Evolutionary conservation across 2,888 invertebrate species (phyloP), one percentile per base, ranked within the genome.

Genomic region (Zaprionus lineosus): DNA sequence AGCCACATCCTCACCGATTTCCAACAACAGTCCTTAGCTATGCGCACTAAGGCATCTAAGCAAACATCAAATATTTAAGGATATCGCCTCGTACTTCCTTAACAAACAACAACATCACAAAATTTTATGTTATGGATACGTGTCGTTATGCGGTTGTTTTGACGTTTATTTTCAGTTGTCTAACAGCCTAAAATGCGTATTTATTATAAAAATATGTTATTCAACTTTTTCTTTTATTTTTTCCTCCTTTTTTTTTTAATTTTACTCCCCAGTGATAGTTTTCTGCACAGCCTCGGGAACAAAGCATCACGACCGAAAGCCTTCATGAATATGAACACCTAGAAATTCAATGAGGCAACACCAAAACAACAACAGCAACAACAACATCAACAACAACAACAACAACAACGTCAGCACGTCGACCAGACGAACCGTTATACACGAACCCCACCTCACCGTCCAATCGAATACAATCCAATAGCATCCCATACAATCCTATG

Each of bases 1-100:
- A 89, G 89, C 52, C 88, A 85, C 55, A 89, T 89, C 43, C 67
- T 89, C 24, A 55, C 73, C 14, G 90, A 90, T 6, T 90, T 89
- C 61, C 88, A 88, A 48, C 74, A 86, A 46, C 77, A 85, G 12
- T 58, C 77, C 12, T 33, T 75, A 46, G 61, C 59, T 12, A 36
- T 52, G 59, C 39, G 47, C 18, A 46, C 58, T 16, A 53, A 59
- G 44, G 16, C 53, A 26, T 29, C n/a, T 7, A 53, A 53, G 7
- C 46, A 28, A 11, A 8, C 46, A 29, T 24, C 37, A 16, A 47
- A 61, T 44, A 43, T 51, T 53, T 74, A 65, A 28, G 29, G 36
- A 53, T 53, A 21, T 28, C 15, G n/a, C 41, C 61, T 61, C 15
- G 28, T 37, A 9, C 31, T 57, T 47, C 5, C 15, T 14, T 18